Percentiles rank a stretch among this genome's conserved stretches.
These are phyloP conservation scores for Periplaneta americana DNA, from an alignment of 1,140 invertebrate genomes.

Conservation along the genomic window DNA sequence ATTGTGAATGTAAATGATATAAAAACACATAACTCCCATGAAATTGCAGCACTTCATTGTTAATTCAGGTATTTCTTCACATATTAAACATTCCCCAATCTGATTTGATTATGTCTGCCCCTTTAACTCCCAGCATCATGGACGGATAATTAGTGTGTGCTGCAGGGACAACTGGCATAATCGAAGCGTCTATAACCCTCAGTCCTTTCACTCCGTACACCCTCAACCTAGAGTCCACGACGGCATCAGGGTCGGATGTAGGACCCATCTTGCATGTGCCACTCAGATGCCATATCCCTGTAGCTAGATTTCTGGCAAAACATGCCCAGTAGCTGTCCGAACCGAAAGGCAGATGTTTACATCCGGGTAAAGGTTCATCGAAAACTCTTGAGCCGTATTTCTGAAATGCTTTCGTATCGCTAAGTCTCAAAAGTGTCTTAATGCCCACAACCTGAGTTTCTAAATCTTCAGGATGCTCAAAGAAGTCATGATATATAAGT, in stretches of 20 bases:
- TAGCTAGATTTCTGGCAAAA: constrained; percentile 55
- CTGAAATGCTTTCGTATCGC: constrained; percentile 50
- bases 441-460: constrained; percentile 57
- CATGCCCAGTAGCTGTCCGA: constrained; percentile 71
- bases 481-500: constrained; percentile 75
- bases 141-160: constrained; percentile 58
- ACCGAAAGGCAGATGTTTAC: constrained; percentile 53
- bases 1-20: too few species aligned
- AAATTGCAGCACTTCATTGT: too few species aligned
- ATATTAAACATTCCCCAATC: too few species aligned
- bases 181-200: constrained; percentile 70
- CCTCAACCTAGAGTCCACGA: constrained; percentile 61
- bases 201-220: constrained; percentile 62
- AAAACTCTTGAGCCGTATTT: constrained; percentile 52
- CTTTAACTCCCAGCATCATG: constrained; percentile 68
- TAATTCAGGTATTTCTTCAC: too few species aligned
- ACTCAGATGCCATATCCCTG: constrained; percentile 69
- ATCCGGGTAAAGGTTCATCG: constrained; percentile 54
- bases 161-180: constrained; percentile 51
- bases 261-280: constrained; percentile 86
- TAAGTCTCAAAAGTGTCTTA: constrained; percentile 48
- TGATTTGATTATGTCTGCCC: constrained; percentile 56
- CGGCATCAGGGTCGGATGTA: constrained; percentile 53
- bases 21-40: too few species aligned
- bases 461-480: constrained; percentile 56